phyloP scores from a whole-genome alignment of 2,113 vertebrate species.

The Malurus cyaneus region DNA sequence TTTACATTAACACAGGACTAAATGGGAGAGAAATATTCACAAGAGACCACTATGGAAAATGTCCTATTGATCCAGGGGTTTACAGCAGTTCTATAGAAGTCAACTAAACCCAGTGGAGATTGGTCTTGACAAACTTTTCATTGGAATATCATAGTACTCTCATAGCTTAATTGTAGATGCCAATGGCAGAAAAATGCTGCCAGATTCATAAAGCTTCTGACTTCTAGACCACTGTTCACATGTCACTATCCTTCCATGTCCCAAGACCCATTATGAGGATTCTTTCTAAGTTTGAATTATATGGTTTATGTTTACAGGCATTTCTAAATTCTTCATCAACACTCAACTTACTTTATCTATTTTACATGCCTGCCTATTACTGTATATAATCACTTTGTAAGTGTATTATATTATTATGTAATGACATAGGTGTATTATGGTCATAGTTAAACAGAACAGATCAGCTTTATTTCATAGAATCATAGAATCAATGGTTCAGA shows the following conservation, averaged over 20 bases:
- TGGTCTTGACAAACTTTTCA: background rate
- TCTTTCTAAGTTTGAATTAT: background rate
- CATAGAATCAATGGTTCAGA: background rate
- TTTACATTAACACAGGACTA: background rate
- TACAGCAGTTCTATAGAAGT: background rate
- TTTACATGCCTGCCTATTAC: background rate
- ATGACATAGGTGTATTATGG: background rate
- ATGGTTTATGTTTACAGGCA: fast-evolving
- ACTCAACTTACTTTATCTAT: background rate
- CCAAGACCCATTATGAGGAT: background rate
- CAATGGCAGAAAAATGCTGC: background rate
- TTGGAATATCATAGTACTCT: background rate
- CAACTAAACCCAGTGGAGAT: background rate
- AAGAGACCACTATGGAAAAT: background rate
- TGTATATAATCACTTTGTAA: background rate
- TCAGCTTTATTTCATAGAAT: background rate
- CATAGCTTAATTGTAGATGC: background rate
- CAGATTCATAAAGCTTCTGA: background rate
- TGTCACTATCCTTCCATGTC: background rate
- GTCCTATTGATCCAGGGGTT: background rate
- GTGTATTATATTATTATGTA: background rate
- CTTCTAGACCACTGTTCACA: background rate
- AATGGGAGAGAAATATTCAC: background rate
- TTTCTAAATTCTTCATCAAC: background rate
- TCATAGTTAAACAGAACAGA: background rate